Evolutionary conservation across 2,797 vertebrate genomes (phyloP).

Genomic region (Gymnoscopelus braueri): DNA sequence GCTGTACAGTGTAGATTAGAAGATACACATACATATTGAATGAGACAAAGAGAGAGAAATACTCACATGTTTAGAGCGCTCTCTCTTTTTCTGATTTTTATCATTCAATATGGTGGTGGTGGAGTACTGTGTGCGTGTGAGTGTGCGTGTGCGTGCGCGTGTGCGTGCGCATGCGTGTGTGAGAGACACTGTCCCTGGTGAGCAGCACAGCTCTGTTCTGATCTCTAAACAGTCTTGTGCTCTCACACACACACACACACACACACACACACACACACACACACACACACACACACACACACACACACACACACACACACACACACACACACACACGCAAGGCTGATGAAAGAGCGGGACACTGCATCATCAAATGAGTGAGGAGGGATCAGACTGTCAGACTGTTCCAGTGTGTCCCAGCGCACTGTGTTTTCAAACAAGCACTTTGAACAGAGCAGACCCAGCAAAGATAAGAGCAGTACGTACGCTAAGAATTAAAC

Average conservation of each 20-base stretch:
- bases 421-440: too few species aligned
- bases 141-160: slow-evolving; percentile 4
- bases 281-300: slow-evolving; percentile 42
- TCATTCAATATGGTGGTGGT: too few species aligned
- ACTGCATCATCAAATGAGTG: slow-evolving; percentile 50
- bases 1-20: too few species aligned
- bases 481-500: too few species aligned
- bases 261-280: slow-evolving; percentile 19
- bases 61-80: too few species aligned
- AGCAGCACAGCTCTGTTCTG: slow-evolving; percentile 55
- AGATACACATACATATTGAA: too few species aligned
- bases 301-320: slow-evolving; percentile 39
- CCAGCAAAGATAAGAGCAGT: too few species aligned
- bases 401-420: too few species aligned
- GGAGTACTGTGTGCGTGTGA: not conserved
- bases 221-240: slow-evolving; percentile 34
- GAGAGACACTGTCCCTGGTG: slow-evolving; percentile 43
- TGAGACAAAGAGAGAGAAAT: too few species aligned
- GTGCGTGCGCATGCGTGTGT: not conserved
- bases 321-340: slow-evolving; percentile 43
- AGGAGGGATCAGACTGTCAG: slow-evolving; percentile 43
- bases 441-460: too few species aligned
- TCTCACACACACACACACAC: slow-evolving; percentile 28
- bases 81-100: too few species aligned
- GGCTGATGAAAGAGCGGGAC: slow-evolving; percentile 75